Evolutionary conservation across 2,113 vertebrate species (phyloP), one percentile per base, ranked within the genome.

Genomic region (Plecotus auritus): DNA sequence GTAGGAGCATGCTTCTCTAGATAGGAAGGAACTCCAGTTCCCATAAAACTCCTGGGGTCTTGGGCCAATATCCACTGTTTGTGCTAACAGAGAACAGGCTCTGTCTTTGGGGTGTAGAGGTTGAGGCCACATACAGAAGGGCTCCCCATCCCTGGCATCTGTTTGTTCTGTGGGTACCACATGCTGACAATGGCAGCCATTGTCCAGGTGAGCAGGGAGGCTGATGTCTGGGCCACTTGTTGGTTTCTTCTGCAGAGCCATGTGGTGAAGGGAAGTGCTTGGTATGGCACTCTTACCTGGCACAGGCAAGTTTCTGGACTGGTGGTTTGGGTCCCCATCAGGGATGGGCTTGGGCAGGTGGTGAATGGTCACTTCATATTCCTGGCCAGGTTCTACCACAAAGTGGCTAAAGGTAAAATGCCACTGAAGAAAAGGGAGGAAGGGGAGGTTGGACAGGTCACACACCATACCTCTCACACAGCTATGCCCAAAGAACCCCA

Each of bases 391-490:
- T 5, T 98, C 98, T 7, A 99, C 98, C 84, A 98, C 97, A 64
- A 99, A 98, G 88, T 98, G 98, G 74, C 98, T 98, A 93, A 98
- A 98, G 95, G 86, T 97, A 85, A 99, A 99, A 90, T 95, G 97
- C 98, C 98, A 98, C 98, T 99, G 97, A 49, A 97, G 88, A 91
- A 54, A 54, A 64, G 61, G 47, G 40, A 77, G 37, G 64, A 56
- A 70, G 49, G 59, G 11, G 7, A n/a, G 14, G 12, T 18, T 5
- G 54, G 18, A 67, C 0, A 20, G 37, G 78, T 54, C 14, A 73
- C 16, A 35, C 0, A 18, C 12, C 5, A 4, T 0, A 20, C 40
- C 28, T 45, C 47, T 88, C 9, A 3, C 11, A 5, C 30, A 54
- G 3, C 14, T 17, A n/a, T 10, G 28, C 14, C 26, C 93, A 49